Conservation (phyloP, 2,113 vertebrate genomes). For the Dendropsophus ebraccatus region DNA sequence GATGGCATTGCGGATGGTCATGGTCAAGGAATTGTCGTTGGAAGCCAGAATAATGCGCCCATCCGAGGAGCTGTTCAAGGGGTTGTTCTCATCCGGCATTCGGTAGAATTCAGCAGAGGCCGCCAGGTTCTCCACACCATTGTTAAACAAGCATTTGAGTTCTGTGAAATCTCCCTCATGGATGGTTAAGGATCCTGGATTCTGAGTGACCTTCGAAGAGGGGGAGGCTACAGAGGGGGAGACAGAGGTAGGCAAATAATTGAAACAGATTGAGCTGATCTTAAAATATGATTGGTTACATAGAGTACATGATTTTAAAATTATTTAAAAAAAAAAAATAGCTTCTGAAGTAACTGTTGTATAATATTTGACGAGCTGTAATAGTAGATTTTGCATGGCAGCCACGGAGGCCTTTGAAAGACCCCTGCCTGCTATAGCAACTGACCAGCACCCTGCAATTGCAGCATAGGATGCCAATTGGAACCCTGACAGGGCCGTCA, state of each 20-base stretch:
- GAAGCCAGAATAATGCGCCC: neutral
- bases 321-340: no score
- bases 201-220: neutral
- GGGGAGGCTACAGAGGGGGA: neutral
- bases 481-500: no score
- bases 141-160: neutral
- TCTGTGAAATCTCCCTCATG: neutral
- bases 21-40: neutral
- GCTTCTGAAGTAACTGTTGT: no score
- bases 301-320: no score
- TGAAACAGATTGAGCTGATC: neutral
- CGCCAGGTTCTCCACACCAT: neutral
- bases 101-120: neutral
- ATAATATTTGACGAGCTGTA: no score
- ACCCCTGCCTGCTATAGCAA: no score
- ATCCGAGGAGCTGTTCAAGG: neutral
- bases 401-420: no score
- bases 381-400: no score
- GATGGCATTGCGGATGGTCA: neutral
- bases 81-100: neutral
- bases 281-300: no score
- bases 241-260: neutral
- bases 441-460: no score
- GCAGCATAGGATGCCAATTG: no score
- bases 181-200: neutral